Conservation (phyloP, 1,140 invertebrate genomes). For the Dendroctonus ponderosae region DNA sequence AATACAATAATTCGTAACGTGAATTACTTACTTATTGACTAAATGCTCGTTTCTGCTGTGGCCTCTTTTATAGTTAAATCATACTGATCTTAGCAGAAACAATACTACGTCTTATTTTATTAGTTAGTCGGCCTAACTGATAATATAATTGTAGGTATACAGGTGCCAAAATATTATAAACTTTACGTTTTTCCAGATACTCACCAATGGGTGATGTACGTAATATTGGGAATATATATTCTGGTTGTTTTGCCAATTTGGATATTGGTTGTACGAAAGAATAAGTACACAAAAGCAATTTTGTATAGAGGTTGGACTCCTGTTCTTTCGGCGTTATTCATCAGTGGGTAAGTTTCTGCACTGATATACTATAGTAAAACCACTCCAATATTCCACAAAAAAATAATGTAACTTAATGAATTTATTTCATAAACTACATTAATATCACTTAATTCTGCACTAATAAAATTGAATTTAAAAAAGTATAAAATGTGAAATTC, state of each 20-base stretch:
- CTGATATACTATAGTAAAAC: not conserved
- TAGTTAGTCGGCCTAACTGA: too few species aligned
- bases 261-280: constrained; percentile 72
- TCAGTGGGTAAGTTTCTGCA: constrained; percentile 69
- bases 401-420: not conserved
- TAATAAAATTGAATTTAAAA: too few species aligned
- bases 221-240: constrained; percentile 65
- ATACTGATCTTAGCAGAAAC: too few species aligned
- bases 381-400: not conserved
- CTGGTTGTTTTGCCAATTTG: constrained; percentile 65
- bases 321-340: constrained; percentile 80
- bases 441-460: constrained; percentile 2
- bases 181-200: constrained; percentile 53
- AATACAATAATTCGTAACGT: too few species aligned
- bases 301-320: constrained; percentile 82
- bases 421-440: not conserved
- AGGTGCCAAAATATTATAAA: not conserved
- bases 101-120: too few species aligned
- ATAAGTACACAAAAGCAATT: constrained; percentile 76
- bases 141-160: not conserved
- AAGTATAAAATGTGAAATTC: too few species aligned
- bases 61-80: too few species aligned
- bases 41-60: too few species aligned
- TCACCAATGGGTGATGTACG: constrained; percentile 65
- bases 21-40: too few species aligned